Percentiles rank a stretch among this genome's conserved stretches.
Evolutionary conservation across 2,113 vertebrate genomes (phyloP).

Genomic region (Oxygymnocypris stewartii): DNA sequence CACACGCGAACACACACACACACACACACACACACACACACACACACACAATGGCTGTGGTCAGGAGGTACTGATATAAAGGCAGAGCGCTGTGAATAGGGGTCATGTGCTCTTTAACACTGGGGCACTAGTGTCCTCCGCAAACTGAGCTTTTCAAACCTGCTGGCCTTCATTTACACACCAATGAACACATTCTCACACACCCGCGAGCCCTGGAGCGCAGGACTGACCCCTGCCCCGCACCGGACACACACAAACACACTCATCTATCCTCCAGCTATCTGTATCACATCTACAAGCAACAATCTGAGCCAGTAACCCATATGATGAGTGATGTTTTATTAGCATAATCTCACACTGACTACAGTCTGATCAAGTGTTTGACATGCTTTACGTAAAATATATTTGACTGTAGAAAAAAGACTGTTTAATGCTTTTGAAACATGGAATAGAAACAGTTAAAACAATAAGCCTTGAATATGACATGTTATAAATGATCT

Average conservation of each 20-base stretch:
- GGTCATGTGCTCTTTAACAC: slow-evolving; percentile 96
- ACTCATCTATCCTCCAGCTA: neutral
- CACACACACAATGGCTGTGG: slow-evolving; percentile 84
- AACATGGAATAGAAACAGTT: too few species aligned
- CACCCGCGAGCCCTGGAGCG: slow-evolving; percentile 79
- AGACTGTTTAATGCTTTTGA: too few species aligned
- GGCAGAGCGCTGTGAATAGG: slow-evolving; percentile 88
- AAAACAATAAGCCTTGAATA: too few species aligned
- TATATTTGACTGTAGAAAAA: too few species aligned
- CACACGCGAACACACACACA: slow-evolving; percentile 55
- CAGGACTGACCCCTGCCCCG: slow-evolving; percentile 53
- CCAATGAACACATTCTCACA: slow-evolving; percentile 90
- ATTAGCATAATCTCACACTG: too few species aligned
- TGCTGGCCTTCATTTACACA: slow-evolving; percentile 94
- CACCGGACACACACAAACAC: neutral
- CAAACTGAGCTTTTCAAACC: slow-evolving; percentile 93
- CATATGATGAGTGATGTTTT: too few species aligned
- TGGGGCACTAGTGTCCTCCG: slow-evolving; percentile 84
- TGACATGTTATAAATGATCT: too few species aligned
- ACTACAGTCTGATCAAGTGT: too few species aligned
- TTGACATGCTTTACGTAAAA: too few species aligned
- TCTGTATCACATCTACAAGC: too few species aligned
- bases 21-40: slow-evolving; percentile 67
- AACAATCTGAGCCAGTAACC: too few species aligned
- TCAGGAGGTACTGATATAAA: slow-evolving; percentile 93